Conservation (phyloP, 2,113 vertebrate species). For the Galemys pyrenaicus region DNA sequence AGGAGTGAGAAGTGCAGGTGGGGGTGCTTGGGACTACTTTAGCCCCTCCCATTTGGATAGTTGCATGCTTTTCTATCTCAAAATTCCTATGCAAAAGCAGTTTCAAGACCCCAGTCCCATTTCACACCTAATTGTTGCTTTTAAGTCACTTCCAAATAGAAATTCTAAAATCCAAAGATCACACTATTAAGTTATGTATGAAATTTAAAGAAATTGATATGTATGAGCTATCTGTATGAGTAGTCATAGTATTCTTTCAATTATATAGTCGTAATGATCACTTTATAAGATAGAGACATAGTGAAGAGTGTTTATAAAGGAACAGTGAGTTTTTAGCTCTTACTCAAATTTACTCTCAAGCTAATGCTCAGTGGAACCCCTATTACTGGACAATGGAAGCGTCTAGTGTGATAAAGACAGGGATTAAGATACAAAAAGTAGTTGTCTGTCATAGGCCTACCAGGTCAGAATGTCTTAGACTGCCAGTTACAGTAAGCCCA, state of each 20-base stretch:
- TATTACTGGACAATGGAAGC: neutral
- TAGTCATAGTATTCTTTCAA: neutral
- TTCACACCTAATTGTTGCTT: neutral
- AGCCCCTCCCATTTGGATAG: neutral
- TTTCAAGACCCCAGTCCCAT: neutral
- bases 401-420: neutral
- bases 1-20: neutral
- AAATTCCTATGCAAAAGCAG: neutral
- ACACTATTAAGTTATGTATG: neutral
- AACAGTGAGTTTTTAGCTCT: neutral
- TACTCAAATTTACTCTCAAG: neutral
- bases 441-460: neutral
- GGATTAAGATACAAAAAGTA: neutral
- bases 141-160: constrained; percentile 34
- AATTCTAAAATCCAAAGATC: constrained; percentile 28
- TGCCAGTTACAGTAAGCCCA: neutral
- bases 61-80: neutral
- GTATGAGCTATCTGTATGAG: neutral
- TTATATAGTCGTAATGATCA: neutral
- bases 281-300: neutral
- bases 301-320: neutral
- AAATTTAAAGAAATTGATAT: neutral
- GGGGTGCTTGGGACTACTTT: neutral
- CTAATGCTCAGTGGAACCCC: neutral
- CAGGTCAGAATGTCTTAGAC: neutral